Base-by-base conservation (phyloP, 2,113 vertebrate genomes). In the Camelus dromedarius region DNA sequence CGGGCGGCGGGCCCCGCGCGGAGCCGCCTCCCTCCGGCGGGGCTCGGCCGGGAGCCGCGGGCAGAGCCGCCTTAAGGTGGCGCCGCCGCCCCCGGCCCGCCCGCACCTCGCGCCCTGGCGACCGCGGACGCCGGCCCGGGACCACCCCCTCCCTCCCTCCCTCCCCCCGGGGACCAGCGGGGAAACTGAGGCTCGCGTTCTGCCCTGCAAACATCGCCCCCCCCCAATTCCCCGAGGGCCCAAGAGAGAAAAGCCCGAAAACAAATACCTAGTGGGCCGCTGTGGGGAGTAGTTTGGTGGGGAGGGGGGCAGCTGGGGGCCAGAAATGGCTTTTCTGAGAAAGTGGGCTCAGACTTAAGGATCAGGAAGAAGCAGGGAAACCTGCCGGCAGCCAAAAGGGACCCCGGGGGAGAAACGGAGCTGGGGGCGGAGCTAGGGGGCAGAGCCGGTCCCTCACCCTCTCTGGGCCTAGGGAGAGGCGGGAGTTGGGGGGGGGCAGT, bases 51-150 rank as follows among this genome's bases (percentile, higher is more conserved):
- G 96, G 91, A 91, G 97, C 96, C 95, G 95, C 95, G 76, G 96
- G 88, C 95, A 91, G 77, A 20, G 76, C 72, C 81, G 88, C 83
- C 91, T 98, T 98, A 98, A 98, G 98, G 98, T 98, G 97, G 98
- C 95, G 52, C 98, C 77, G 48, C 64, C 48, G 89, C 88, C 38
- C 64, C 81, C 75, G 54, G 38, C 70, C 3, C 8, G 28, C 42
- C 62, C 14, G 42, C 15, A n/a, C 2, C 70, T 3, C 16, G 19
- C 24, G 35, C 77, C 18, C 3, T 56, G 2, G 1, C 50, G 35
- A 20, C 70, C 24, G 12, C 26, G 3, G 26, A 18, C 2, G 1
- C 35, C 8, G 35, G 14, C 24, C n/a, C 38, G 5, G n/a, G 30
- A 3, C 56, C 13, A 4, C 56, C 10, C 10, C 0, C 16, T 32